Evolutionary conservation across 2,797 vertebrate species (phyloP).

Genomic region (Taenioides sp.): DNA sequence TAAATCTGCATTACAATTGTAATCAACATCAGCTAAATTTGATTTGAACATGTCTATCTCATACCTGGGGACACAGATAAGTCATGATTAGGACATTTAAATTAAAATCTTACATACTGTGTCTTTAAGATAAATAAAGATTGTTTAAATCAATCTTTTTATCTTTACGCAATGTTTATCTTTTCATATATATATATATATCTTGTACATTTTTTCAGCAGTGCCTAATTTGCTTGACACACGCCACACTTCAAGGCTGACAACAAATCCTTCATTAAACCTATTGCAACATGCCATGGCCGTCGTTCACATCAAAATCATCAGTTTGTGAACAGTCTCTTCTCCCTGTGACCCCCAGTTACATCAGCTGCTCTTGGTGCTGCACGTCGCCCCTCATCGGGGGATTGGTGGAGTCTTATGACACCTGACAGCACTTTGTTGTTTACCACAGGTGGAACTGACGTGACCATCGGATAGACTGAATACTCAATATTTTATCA

Average conservation of each 20-base stretch:
- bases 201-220: too few species aligned
- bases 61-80: too few species aligned
- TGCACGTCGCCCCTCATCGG: conserved; percentile 41
- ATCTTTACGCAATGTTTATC: too few species aligned
- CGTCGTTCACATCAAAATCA: conserved; percentile 20
- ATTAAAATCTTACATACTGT: too few species aligned
- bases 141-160: too few species aligned
- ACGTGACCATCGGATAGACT: conserved; percentile 48
- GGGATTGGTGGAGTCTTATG: conserved; percentile 41
- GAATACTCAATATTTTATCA: conserved; percentile 59
- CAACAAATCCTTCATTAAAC: background rate
- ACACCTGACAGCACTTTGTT: conserved; percentile 52
- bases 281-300: conserved; percentile 4
- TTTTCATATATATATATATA: too few species aligned
- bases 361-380: conserved; percentile 37
- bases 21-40: too few species aligned
- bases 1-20: too few species aligned
- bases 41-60: too few species aligned
- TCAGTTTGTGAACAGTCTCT: background rate
- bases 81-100: too few species aligned
- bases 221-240: background rate
- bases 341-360: conserved; percentile 27
- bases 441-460: conserved; percentile 41
- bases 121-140: too few species aligned
- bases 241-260: background rate